Percentiles rank a stretch among this genome's conserved stretches.
phyloP scores from a whole-genome alignment of 2,797 vertebrate species.

The Tauraco hartlaubi region DNA sequence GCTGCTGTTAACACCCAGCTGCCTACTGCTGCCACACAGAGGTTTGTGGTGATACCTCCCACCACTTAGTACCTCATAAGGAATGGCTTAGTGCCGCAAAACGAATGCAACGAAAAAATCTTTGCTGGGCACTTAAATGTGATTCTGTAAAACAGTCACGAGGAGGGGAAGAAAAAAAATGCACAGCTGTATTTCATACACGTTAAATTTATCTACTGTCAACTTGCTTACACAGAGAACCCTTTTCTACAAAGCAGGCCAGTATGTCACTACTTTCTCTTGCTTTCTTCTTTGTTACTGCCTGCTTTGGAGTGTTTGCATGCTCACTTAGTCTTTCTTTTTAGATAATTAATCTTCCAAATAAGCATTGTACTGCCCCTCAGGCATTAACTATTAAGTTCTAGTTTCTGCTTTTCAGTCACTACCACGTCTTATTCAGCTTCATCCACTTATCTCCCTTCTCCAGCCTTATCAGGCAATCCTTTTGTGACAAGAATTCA shows the following conservation, averaged over 20 bases:
- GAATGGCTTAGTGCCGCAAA: not conserved
- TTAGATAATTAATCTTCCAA: not conserved
- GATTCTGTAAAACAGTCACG: not conserved
- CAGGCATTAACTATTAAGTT: not conserved
- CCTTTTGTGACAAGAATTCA: not conserved
- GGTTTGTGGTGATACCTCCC: not conserved
- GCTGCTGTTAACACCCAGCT: slow-evolving; percentile 3
- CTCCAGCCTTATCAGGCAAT: not conserved
- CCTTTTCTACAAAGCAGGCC: not conserved
- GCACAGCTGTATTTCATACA: not conserved
- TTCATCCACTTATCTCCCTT: not conserved
- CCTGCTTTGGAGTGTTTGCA: not conserved
- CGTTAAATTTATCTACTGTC: not conserved
- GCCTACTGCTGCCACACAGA: not conserved
- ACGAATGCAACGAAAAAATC: not conserved
- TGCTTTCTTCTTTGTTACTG: not conserved
- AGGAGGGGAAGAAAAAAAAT: not conserved
- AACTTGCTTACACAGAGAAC: not conserved
- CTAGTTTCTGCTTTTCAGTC: not conserved
- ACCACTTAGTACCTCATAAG: not conserved
- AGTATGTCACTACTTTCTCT: fast-evolving
- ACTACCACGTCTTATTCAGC: not conserved
- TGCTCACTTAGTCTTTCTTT: not conserved
- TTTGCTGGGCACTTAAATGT: not conserved
- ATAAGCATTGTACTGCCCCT: not conserved